Conservation (phyloP, 2,797 vertebrate genomes). For the Diplodus sargus region DNA sequence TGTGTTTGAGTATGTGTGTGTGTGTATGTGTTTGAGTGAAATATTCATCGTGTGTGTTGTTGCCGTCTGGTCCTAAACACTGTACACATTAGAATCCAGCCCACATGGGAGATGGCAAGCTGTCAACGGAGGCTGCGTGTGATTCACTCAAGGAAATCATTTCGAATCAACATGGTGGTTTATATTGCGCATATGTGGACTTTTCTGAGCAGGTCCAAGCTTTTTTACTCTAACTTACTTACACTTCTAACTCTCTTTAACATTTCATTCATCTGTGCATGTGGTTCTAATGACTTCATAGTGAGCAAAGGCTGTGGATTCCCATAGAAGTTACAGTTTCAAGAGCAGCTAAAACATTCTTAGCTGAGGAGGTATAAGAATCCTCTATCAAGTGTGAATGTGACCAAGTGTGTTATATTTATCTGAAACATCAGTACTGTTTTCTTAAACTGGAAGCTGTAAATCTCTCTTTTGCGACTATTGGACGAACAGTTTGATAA, state of each 20-base stretch:
- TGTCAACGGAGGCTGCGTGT: slow-evolving; percentile 59
- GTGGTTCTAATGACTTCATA: neutral
- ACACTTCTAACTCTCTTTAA: neutral
- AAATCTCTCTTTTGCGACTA: neutral
- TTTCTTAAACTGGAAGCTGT: slow-evolving; percentile 3
- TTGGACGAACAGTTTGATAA: too few relatives aligned
- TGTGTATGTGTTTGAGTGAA: slow-evolving; percentile 43
- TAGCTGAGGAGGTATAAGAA: slow-evolving; percentile 4
- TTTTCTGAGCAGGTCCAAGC: neutral
- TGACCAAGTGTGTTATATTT: neutral
- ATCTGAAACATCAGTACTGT: slow-evolving; percentile 7
- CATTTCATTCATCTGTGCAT: slow-evolving; percentile 8
- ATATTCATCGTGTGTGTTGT: slow-evolving; percentile 66
- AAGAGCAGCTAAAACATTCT: too few relatives aligned
- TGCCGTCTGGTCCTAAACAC: slow-evolving; percentile 67
- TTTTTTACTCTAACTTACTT: neutral
- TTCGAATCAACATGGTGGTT: slow-evolving; percentile 21
- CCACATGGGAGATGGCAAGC: slow-evolving; percentile 64
- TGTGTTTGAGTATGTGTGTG: slow-evolving; percentile 39
- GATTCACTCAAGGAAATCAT: slow-evolving; percentile 55
- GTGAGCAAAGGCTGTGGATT: neutral
- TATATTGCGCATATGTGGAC: slow-evolving; percentile 21
- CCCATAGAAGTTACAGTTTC: neutral
- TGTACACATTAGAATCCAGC: slow-evolving; percentile 62
- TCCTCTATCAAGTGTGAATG: neutral